Conservation (phyloP, 2,797 vertebrate genomes). For the Cossypha heuglini region DNA sequence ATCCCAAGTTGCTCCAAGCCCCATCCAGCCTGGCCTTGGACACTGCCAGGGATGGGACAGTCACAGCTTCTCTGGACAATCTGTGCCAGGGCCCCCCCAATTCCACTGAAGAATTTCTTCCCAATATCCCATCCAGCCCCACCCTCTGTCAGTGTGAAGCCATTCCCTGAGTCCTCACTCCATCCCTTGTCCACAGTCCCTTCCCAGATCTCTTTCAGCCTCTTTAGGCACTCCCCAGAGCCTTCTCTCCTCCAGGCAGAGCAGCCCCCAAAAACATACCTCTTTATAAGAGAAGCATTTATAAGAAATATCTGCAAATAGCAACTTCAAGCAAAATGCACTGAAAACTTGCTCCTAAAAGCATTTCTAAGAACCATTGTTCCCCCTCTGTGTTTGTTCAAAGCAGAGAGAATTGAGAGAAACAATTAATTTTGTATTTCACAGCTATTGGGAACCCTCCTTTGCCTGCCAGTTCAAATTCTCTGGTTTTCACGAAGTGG, state of each 20-base stretch:
- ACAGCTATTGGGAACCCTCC: background rate
- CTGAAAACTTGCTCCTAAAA: background rate
- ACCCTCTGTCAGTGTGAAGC: background rate
- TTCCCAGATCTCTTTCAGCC: background rate
- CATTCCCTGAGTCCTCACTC: background rate
- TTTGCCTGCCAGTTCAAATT: background rate
- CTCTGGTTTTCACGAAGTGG: background rate
- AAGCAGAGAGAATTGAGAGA: background rate
- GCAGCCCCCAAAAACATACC: background rate
- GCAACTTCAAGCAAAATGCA: background rate
- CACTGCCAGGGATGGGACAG: background rate
- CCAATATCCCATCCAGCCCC: background rate
- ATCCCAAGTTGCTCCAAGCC: rapidly evolving
- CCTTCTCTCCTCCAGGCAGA: background rate
- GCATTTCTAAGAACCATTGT: background rate
- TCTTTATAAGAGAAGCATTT: background rate
- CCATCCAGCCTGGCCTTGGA: background rate
- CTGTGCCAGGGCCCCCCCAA: rapidly evolving
- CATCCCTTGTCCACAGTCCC: no score
- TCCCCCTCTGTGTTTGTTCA: background rate
- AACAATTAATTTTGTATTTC: background rate
- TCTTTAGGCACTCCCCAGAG: background rate
- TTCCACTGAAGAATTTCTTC: background rate
- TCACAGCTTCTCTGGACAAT: rapidly evolving
- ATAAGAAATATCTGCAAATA: background rate